Conservation (phyloP, 2,888 invertebrate species). For the Oithona nana region DNA sequence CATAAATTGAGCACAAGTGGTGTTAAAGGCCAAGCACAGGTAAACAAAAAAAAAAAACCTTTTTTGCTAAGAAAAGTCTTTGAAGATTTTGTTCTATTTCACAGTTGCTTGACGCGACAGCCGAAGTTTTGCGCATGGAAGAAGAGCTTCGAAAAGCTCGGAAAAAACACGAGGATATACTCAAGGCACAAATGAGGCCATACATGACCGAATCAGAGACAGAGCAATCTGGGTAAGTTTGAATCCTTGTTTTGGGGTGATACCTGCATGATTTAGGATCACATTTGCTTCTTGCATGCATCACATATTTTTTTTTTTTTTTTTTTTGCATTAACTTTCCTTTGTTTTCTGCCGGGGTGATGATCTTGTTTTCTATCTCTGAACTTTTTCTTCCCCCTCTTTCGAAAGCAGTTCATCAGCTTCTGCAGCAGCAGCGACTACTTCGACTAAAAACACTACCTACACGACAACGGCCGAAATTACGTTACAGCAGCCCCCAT, state of each 20-base stretch:
- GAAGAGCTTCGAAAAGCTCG: constrained; percentile 80
- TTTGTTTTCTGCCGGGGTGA: background rate
- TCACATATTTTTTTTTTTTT: background rate
- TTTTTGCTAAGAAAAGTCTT: no score
- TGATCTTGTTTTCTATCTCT: background rate
- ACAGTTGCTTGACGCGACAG: constrained; percentile 53
- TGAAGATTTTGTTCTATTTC: no score
- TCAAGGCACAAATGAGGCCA: no score
- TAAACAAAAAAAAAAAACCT: no score
- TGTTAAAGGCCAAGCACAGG: no score
- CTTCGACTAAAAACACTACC: background rate
- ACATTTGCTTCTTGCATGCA: background rate
- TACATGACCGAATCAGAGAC: constrained; percentile 17
- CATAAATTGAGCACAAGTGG: no score
- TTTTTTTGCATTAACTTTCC: no score
- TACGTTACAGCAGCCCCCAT: background rate
- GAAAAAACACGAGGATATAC: constrained; percentile 43
- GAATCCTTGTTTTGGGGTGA: background rate
- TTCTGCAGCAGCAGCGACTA: no score
- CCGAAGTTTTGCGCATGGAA: constrained; percentile 67
- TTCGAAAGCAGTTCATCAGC: background rate
- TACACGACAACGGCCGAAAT: background rate
- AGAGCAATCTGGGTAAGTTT: constrained; percentile 16
- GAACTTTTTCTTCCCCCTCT: background rate
- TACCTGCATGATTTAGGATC: background rate